These are phyloP conservation scores for Anoura caudifer DNA, from an alignment of 2,113 vertebrate genomes.

Conservation along the genomic window DNA sequence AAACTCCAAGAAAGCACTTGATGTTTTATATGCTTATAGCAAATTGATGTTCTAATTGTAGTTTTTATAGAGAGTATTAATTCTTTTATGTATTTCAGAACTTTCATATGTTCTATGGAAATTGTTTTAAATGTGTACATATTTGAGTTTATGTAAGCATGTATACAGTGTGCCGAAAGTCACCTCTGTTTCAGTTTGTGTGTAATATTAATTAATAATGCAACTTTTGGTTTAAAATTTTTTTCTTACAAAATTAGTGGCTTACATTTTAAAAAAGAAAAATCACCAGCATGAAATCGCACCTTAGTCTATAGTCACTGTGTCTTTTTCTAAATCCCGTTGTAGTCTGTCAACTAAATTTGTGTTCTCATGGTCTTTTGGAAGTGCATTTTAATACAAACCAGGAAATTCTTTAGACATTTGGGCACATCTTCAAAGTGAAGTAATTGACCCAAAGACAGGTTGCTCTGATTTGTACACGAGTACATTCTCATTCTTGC, in stretches of 20 bases:
- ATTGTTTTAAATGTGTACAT: conserved; percentile 82
- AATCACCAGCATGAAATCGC: conserved; percentile 84
- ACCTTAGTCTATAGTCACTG: conserved; percentile 81
- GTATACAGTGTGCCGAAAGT: conserved; percentile 79
- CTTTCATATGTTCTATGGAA: conserved; percentile 77
- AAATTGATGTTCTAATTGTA: conserved; percentile 77
- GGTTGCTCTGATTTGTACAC: background rate
- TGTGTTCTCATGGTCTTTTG: conserved; percentile 55
- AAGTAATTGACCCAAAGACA: conserved; percentile 4
- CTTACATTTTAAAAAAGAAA: conserved; percentile 76
- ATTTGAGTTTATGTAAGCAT: conserved; percentile 78
- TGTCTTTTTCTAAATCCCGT: conserved; percentile 73
- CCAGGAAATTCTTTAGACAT: conserved; percentile 6
- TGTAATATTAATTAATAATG: conserved; percentile 80
- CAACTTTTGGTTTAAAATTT: conserved; percentile 76
- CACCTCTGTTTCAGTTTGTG: conserved; percentile 76
- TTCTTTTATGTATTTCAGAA: conserved; percentile 79
- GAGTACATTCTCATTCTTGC: background rate
- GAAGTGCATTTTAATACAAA: conserved; percentile 48
- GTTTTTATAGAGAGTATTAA: conserved; percentile 78
- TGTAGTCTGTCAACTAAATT: conserved; percentile 53
- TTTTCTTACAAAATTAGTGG: conserved; percentile 74
- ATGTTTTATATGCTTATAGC: conserved; percentile 77
- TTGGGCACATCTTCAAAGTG: background rate
- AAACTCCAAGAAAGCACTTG: conserved; percentile 83